These are phyloP conservation scores for Choristoneura rosaceana DNA, from an alignment of 2,888 invertebrate species.

Conservation along the genomic window DNA sequence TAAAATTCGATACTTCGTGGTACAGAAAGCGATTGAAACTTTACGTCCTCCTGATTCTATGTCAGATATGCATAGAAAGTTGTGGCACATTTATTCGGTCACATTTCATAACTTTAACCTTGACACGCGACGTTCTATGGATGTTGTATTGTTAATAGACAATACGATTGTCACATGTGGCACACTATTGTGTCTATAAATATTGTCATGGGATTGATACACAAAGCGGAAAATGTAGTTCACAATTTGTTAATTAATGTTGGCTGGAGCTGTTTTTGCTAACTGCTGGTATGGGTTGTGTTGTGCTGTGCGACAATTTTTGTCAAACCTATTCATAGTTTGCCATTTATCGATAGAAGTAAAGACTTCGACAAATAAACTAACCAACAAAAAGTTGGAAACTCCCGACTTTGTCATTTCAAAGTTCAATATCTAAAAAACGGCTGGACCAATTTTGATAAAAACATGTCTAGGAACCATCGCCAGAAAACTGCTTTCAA, in stretches of 20 bases:
- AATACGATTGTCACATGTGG: slow-evolving; percentile 30
- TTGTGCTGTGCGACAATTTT: not conserved
- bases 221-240: slow-evolving; percentile 12
- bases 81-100: slow-evolving; percentile 15
- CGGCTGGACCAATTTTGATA: too few relatives aligned
- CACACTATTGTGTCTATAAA: slow-evolving; percentile 26
- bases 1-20: not conserved
- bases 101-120: slow-evolving; percentile 28
- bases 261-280: too few relatives aligned
- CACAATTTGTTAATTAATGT: not conserved
- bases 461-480: too few relatives aligned
- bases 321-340: too few relatives aligned
- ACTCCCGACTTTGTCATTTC: too few relatives aligned
- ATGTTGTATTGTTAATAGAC: slow-evolving; percentile 37
- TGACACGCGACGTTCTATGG: slow-evolving; percentile 33
- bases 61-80: slow-evolving; percentile 17
- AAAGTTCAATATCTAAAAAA: too few relatives aligned
- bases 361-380: too few relatives aligned
- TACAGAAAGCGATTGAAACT: slow-evolving; percentile 9
- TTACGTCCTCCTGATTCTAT: not conserved
- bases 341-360: too few relatives aligned
- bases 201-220: not conserved
- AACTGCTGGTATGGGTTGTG: too few relatives aligned
- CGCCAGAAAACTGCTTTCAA: too few relatives aligned
- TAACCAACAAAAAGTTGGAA: too few relatives aligned